Conservation (phyloP, 2,113 vertebrate species). For the Spilogale gracilis region DNA sequence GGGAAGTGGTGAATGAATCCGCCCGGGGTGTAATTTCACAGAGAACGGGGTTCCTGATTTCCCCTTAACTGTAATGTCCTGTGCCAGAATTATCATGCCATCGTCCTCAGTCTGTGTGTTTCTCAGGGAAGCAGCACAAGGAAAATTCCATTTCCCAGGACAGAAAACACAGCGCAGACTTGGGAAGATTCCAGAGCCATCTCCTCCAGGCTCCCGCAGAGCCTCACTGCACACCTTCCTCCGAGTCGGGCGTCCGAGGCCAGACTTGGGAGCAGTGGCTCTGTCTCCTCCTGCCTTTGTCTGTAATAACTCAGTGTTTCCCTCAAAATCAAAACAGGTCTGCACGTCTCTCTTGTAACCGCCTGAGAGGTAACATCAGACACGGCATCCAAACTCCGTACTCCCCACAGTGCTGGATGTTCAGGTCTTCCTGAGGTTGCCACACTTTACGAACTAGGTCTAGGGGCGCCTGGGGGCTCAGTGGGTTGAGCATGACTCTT, state of each 20-base stretch:
- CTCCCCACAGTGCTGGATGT: accelerated
- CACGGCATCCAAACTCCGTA: background rate
- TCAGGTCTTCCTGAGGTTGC: background rate
- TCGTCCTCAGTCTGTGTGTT: background rate
- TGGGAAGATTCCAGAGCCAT: background rate
- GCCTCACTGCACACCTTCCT: background rate
- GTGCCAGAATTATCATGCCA: background rate
- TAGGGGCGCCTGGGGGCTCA: background rate
- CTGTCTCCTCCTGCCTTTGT: accelerated
- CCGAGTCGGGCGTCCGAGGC: accelerated
- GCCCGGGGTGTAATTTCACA: background rate
- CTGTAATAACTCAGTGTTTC: too few species aligned
- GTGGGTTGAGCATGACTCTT: background rate
- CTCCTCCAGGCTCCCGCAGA: accelerated
- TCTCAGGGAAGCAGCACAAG: background rate
- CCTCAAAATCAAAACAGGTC: accelerated
- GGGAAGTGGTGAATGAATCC: background rate
- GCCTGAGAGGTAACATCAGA: background rate
- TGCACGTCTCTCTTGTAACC: background rate
- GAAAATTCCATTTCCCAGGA: too few species aligned
- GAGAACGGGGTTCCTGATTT: background rate
- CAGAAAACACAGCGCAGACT: background rate
- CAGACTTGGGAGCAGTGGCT: too few species aligned
- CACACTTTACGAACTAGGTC: background rate
- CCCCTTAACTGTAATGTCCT: background rate